Conservation (phyloP, 2,888 invertebrate genomes). For the Melanophora roralis region DNA sequence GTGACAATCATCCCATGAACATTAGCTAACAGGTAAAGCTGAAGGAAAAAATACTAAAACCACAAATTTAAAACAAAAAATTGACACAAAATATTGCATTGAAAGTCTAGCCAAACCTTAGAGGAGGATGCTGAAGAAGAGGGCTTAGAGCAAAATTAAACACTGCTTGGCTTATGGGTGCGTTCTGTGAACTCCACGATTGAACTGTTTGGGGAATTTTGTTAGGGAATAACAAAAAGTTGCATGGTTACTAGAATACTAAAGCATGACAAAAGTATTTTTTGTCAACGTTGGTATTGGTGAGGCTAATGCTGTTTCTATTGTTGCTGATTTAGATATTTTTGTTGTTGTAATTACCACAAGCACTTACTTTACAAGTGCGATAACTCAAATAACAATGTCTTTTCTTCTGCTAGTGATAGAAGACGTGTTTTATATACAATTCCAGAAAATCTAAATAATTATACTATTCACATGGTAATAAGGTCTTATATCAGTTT, state of each 20-base stretch:
- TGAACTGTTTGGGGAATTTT: conserved; percentile 10
- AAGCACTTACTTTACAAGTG: conserved; percentile 44
- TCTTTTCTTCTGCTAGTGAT: background rate
- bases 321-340: no score
- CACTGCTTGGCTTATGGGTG: conserved; percentile 75
- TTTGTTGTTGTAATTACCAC: conserved; percentile 21
- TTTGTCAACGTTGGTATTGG: background rate
- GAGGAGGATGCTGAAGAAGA: conserved; percentile 46
- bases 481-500: no score
- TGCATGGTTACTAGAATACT: conserved; percentile 8
- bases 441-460: no score
- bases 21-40: conserved; percentile 6
- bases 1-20: conserved; percentile 62
- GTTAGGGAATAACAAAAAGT: background rate
- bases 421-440: conserved; percentile 13
- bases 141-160: conserved; percentile 15
- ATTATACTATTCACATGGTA: no score
- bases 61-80: conserved; percentile 35
- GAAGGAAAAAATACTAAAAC: no score
- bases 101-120: conserved; percentile 48
- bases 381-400: conserved; percentile 2
- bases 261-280: conserved; percentile 43
- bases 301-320: background rate
- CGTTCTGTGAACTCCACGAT: conserved; percentile 78
- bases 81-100: conserved; percentile 41